Evolutionary conservation across 1,140 invertebrate genomes (phyloP).

Genomic region (Bicyclus anynana): DNA sequence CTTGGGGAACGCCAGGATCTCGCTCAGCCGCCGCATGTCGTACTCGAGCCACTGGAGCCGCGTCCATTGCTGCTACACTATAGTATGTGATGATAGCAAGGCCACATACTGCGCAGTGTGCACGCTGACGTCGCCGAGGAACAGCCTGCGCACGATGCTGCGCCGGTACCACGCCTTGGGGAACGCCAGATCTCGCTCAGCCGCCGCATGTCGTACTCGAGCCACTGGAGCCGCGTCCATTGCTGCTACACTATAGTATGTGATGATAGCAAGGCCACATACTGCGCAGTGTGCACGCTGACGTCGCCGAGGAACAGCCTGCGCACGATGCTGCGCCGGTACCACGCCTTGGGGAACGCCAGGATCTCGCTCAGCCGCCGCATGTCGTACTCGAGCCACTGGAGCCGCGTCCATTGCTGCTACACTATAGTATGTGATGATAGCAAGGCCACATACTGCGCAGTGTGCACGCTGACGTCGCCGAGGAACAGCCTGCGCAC

Average conservation of each 20-base stretch:
- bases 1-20: conserved; percentile 98
- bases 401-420: no score
- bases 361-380: conserved; percentile 96
- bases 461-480: conserved; percentile 77
- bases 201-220: conserved; percentile 99
- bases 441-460: conserved; percentile 7
- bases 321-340: conserved; percentile 93
- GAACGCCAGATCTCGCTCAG: conserved; percentile 96
- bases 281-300: conserved; percentile 29
- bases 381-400: conserved; percentile 99
- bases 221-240: no score
- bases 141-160: conserved; percentile 93
- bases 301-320: conserved; percentile 94
- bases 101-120: conserved; percentile 12
- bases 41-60: no score
- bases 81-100: conserved; percentile 4
- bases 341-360: conserved; percentile 99
- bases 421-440: no score
- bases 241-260: no score
- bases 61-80: no score
- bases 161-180: conserved; percentile 98
- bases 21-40: conserved; percentile 97
- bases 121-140: conserved; percentile 88
- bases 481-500: conserved; percentile 95
- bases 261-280: conserved; percentile 2